A percentile compares a stretch with the other conserved stretches of the same genome.
phyloP scores from a whole-genome alignment of 2,113 vertebrate genomes.

The Gadus macrocephalus region DNA sequence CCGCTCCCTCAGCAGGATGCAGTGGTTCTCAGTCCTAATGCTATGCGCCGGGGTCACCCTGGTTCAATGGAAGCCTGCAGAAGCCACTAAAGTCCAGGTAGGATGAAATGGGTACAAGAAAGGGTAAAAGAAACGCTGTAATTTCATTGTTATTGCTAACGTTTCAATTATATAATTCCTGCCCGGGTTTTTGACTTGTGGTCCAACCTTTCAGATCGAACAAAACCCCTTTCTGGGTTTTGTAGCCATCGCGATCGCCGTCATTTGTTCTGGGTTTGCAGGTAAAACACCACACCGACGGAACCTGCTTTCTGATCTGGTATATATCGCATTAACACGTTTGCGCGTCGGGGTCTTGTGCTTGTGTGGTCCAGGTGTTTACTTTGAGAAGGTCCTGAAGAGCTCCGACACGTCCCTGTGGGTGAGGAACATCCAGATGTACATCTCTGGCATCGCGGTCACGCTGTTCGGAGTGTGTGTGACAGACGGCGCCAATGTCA shows the following conservation, averaged over 20 bases:
- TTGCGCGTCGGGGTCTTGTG: background rate
- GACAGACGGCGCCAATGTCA: conserved; percentile 78
- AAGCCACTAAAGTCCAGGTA: conserved; percentile 89
- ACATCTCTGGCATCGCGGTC: conserved; percentile 89
- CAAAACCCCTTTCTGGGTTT: conserved; percentile 89
- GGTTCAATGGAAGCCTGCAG: conserved; percentile 89
- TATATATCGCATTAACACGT: no score
- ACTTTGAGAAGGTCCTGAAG: conserved; percentile 98
- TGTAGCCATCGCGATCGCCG: conserved; percentile 84
- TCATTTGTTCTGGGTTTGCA: conserved; percentile 96
- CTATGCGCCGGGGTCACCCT: conserved; percentile 87
- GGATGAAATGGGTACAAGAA: background rate
- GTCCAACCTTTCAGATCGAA: conserved; percentile 75
- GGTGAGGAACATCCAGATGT: conserved; percentile 99
- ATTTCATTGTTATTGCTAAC: no score
- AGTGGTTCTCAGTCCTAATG: conserved; percentile 95
- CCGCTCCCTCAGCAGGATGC: conserved; percentile 83
- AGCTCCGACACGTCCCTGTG: conserved; percentile 96
- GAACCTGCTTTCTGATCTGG: no score
- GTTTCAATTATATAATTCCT: no score
- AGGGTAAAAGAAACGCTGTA: no score
- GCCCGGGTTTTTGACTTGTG: background rate
- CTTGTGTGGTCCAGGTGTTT: conserved; percentile 79
- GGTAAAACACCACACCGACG: conserved; percentile 64
- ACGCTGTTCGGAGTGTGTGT: conserved; percentile 81